Evolutionary conservation across 2,888 invertebrate species (phyloP), one percentile per base, ranked within the genome.

Genomic region (Corythucha ciliata): DNA sequence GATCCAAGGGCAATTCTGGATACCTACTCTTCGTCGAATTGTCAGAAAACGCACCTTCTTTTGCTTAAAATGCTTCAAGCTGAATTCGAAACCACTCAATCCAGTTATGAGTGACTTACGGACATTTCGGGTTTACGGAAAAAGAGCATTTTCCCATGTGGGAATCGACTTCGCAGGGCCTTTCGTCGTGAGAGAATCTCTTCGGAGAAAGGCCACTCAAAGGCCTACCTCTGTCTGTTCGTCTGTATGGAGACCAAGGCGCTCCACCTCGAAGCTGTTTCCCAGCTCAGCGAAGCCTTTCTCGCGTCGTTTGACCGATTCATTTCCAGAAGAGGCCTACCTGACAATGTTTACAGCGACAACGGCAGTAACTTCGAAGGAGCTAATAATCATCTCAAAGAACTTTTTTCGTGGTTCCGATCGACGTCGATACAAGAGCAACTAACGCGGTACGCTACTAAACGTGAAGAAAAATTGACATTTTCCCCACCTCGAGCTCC

Each of bases 331-430:
- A 48, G 64, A 6, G 64, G 65, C 1, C 40, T 53, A 24, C 54
- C 58, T 2, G 16, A 24, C 1, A 49, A 62, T 7, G 57, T 67
- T 1, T 62, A 59, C 46, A 63, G 63, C 4, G 66, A 66, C 44
- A 64, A 63, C 37, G 65, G 63, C 0, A 62, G 61, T 1, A 66
- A 64, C 44, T 66, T 66, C 45, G 53, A 63, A 2, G 66, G 64
- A 4, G 64, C 64, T 1, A 56, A 59, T 4, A 60, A 57, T 2
- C 33, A 52, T 5, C 26, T 54, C 5, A 47, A 36, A 16, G 52
- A 54, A 16, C 37, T 26, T 8, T 18, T 27, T 14, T 5, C 8
- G 16, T 48, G 48, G 48, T 34, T 46, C 14, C 8, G 32, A 14
- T 4, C 14, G 5, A 8, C 14, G 3, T 27, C 8, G 2, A 27